phyloP scores from a whole-genome alignment of 2,113 vertebrate genomes.

The Callaeas wilsoni region DNA sequence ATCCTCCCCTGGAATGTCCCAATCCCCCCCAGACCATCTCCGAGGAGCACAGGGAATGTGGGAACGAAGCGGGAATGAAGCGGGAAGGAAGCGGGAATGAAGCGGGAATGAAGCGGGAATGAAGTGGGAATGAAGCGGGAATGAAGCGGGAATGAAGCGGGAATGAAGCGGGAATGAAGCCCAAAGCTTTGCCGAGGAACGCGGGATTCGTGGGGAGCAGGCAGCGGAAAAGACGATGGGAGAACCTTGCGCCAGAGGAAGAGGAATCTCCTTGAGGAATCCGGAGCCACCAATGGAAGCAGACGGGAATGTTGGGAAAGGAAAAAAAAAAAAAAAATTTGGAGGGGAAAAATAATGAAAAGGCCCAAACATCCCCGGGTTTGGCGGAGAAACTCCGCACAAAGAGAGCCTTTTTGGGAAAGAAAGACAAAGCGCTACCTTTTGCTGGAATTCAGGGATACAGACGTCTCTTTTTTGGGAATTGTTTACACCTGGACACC shows the following conservation, averaged over 20 bases:
- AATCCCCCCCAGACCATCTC: not conserved
- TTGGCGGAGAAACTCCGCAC: not conserved
- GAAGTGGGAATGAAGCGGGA: too few relatives aligned
- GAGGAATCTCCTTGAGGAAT: not conserved
- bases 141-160: too few relatives aligned
- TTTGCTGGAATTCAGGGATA: constrained; percentile 47
- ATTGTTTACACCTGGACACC: constrained; percentile 67
- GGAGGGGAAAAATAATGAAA: not conserved
- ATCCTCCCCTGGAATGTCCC: not conserved
- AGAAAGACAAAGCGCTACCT: constrained; percentile 42
- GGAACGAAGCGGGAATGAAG: too few relatives aligned
- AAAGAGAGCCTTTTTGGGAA: constrained; percentile 32
- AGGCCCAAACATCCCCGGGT: not conserved
- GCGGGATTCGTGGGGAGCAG: not conserved
- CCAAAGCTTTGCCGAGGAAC: not conserved
- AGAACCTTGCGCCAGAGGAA: not conserved
- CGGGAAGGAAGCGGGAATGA: too few relatives aligned
- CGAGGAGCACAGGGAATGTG: rapidly evolving
- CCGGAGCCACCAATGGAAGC: not conserved
- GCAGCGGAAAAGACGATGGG: not conserved
- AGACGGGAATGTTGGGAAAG: not conserved
- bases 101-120: too few relatives aligned
- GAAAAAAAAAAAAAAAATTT: not conserved
- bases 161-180: too few relatives aligned
- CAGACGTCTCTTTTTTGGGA: constrained; percentile 60